Conservation (phyloP, 2,888 invertebrate species). For the Branchellion lobata region DNA sequence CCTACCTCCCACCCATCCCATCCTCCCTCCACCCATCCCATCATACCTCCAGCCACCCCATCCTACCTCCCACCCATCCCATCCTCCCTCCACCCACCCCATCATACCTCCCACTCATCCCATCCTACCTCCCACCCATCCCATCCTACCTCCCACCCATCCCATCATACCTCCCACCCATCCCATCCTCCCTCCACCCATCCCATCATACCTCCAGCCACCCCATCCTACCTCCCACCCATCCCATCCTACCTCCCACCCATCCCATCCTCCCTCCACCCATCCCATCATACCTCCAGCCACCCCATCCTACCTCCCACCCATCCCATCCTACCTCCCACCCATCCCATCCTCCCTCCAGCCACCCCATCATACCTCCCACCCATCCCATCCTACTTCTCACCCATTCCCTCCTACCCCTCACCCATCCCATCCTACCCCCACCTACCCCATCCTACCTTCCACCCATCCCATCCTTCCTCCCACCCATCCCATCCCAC, state of each 20-base stretch:
- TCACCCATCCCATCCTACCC: too few species aligned
- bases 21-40: too few species aligned
- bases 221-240: not conserved
- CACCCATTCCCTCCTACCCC: too few species aligned
- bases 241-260: not conserved
- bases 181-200: not conserved
- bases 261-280: not conserved
- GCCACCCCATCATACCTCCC: too few species aligned
- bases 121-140: not conserved
- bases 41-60: not conserved
- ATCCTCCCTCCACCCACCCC: not conserved
- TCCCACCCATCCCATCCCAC: too few species aligned
- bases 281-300: conserved; percentile 1
- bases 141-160: not conserved
- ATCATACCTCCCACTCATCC: not conserved
- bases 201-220: not conserved
- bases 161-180: not conserved
- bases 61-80: not conserved
- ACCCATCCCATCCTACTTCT: too few species aligned
- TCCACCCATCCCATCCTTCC: too few species aligned
- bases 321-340: too few species aligned
- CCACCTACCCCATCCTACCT: too few species aligned
- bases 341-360: too few species aligned
- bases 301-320: not conserved
- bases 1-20: too few species aligned